phyloP scores from a whole-genome alignment of 1,140 invertebrate genomes.

The Zaprionus ghesquierei region DNA sequence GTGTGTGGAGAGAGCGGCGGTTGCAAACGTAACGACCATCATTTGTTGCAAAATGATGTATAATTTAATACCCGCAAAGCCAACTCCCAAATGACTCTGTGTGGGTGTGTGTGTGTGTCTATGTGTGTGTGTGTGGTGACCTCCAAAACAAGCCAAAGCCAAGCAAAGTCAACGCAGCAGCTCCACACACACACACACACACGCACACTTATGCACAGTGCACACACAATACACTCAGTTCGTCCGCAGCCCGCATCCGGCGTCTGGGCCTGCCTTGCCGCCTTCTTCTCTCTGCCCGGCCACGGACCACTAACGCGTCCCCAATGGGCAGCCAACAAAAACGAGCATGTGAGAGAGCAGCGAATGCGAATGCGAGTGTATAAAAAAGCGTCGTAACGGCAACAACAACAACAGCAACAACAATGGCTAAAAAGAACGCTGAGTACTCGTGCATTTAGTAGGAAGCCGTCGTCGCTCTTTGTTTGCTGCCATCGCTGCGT shows the following conservation, averaged over 20 bases:
- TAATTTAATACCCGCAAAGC: constrained; percentile 82
- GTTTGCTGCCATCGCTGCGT: constrained; percentile 44
- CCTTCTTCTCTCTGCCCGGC: constrained; percentile 28
- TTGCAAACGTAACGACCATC: constrained; percentile 74
- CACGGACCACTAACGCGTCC: constrained; percentile 78
- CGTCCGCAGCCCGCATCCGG: constrained; percentile 34
- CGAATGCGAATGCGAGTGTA: constrained; percentile 45
- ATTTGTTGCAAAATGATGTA: constrained; percentile 82
- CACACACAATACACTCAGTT: constrained; percentile 22
- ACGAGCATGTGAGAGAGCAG: constrained; percentile 53
- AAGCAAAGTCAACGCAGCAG: constrained; percentile 67
- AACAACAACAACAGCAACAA: constrained; percentile 9
- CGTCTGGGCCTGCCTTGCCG: constrained; percentile 10
- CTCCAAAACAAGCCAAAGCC: constrained; percentile 74
- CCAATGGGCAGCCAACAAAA: constrained; percentile 78
- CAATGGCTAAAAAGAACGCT: constrained; percentile 36
- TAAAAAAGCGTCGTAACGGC: constrained; percentile 45
- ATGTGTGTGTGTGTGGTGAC: constrained; percentile 49
- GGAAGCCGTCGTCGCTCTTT: constrained; percentile 52
- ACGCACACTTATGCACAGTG: constrained; percentile 48
- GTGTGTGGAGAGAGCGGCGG: constrained; percentile 8
- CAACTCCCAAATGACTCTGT: constrained; percentile 70
- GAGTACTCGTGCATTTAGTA: constrained; percentile 77
- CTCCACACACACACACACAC: no score
- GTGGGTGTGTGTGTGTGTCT: constrained; percentile 6